A percentile compares a stretch with the other conserved stretches of the same genome.
Evolutionary conservation across 2,797 vertebrate genomes (phyloP).

Genomic region (Rhinatrema bivittatum): DNA sequence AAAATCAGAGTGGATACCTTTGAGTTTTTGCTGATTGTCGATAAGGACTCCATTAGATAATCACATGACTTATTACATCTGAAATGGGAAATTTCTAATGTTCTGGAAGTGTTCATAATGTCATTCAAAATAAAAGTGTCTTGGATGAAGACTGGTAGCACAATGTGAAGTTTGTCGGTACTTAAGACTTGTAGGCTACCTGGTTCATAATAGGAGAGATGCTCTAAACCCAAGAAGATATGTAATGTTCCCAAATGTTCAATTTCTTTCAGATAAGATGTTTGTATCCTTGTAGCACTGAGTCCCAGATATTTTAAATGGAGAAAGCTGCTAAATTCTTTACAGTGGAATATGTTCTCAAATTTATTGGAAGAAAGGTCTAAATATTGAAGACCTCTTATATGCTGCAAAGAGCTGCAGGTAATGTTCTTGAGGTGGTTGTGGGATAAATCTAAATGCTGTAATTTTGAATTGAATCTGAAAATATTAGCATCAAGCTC

Average conservation of each 20-base stretch:
- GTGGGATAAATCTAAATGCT: constrained; percentile 57
- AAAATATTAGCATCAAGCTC: constrained; percentile 42
- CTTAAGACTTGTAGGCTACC: constrained; percentile 34
- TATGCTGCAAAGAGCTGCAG: constrained; percentile 43
- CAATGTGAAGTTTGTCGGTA: constrained; percentile 26
- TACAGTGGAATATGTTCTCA: constrained; percentile 43
- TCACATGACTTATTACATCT: constrained; percentile 11
- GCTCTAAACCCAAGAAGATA: constrained; percentile 36
- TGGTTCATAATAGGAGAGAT: constrained; percentile 26
- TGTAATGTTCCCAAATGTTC: constrained; percentile 15
- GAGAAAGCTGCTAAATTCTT: constrained; percentile 40
- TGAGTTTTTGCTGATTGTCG: constrained; percentile 27
- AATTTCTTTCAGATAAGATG: constrained; percentile 44
- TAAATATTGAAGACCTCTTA: constrained; percentile 33
- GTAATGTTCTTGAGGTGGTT: constrained; percentile 50
- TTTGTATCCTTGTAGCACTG: constrained; percentile 37
- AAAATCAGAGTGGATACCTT: constrained; percentile 54
- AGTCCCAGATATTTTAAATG: constrained; percentile 46
- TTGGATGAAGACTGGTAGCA: constrained; percentile 9
- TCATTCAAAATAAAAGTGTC: constrained; percentile 42
- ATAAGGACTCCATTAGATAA: constrained; percentile 17
- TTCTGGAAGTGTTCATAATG: constrained; percentile 47
- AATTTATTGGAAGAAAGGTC: constrained; percentile 53
- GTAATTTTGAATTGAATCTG: constrained; percentile 28
- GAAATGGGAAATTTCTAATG: constrained; percentile 62